phyloP scores from a whole-genome alignment of 2,797 vertebrate species.

The Tenualosa thibaudeaui region DNA sequence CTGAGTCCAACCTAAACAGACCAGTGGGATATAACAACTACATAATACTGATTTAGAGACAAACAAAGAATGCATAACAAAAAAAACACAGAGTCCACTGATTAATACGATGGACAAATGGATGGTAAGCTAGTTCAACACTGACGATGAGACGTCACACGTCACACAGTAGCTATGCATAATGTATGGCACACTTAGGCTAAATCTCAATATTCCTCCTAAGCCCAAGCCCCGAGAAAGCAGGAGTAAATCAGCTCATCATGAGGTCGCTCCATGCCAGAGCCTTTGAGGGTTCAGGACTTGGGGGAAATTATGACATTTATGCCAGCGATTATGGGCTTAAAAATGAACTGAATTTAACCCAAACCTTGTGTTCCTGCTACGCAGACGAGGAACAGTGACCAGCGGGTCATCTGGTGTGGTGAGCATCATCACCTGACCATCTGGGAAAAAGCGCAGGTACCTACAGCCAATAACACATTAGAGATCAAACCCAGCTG shows the following conservation, averaged over 20 bases:
- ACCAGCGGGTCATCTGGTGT: constrained; percentile 90
- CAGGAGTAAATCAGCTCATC: too few relatives aligned
- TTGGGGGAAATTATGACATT: too few relatives aligned
- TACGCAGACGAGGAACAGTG: constrained; percentile 88
- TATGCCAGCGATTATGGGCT: too few relatives aligned
- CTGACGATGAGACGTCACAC: too few relatives aligned
- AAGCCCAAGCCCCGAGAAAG: too few relatives aligned
- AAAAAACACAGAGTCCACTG: neutral
- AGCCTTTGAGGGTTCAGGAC: too few relatives aligned
- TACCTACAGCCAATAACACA: constrained; percentile 75
- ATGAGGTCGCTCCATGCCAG: too few relatives aligned
- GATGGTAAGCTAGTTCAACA: too few relatives aligned
- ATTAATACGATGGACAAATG: too few relatives aligned
- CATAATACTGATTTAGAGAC: neutral
- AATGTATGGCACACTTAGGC: too few relatives aligned
- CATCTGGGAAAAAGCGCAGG: constrained; percentile 94
- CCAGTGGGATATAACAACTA: constrained; percentile 1
- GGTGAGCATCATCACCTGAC: constrained; percentile 91
- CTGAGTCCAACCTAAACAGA: constrained; percentile 84
- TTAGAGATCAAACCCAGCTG: neutral
- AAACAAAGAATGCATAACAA: neutral
- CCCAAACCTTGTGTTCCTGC: constrained; percentile 83
- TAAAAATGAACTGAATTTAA: neutral
- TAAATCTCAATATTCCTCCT: too few relatives aligned
- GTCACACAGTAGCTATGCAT: too few relatives aligned